Evolutionary conservation across 2,113 vertebrate genomes (phyloP).

Genomic region (Rhea americana): DNA sequence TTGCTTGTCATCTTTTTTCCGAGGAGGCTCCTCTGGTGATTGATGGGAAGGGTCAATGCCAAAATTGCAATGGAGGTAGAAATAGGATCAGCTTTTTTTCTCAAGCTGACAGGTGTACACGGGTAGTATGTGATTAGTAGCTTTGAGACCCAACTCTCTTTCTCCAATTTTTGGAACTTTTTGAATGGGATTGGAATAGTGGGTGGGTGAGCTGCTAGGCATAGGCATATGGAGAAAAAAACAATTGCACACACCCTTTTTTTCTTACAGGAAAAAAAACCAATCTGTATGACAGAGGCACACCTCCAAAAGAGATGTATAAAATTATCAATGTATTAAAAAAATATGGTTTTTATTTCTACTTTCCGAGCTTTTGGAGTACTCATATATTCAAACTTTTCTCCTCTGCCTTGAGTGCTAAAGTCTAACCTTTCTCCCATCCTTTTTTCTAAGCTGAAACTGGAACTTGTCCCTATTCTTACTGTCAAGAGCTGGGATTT

Average conservation of each 20-base stretch:
- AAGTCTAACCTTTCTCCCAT: neutral
- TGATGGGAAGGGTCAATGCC: neutral
- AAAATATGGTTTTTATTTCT: neutral
- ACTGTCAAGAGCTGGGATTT: neutral
- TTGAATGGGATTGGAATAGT: neutral
- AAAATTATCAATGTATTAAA: neutral
- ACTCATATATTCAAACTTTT: neutral
- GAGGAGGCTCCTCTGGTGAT: neutral
- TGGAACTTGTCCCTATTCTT: neutral
- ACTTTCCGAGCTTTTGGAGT: neutral
- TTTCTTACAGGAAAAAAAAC: neutral
- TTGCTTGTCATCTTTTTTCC: neutral
- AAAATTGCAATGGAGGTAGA: neutral
- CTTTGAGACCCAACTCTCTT: neutral
- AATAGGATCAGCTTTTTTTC: neutral
- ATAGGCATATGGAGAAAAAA: neutral
- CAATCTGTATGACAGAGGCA: neutral
- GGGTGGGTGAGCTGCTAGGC: neutral
- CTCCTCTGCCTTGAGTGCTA: neutral
- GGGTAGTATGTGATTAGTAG: neutral
- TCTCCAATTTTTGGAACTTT: neutral
- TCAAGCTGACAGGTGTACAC: fast-evolving
- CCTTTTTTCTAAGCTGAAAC: fast-evolving
- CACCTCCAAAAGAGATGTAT: neutral
- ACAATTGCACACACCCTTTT: neutral